Base-by-base conservation (phyloP, 1,140 invertebrate genomes). In the Drosophila bipectinata region DNA sequence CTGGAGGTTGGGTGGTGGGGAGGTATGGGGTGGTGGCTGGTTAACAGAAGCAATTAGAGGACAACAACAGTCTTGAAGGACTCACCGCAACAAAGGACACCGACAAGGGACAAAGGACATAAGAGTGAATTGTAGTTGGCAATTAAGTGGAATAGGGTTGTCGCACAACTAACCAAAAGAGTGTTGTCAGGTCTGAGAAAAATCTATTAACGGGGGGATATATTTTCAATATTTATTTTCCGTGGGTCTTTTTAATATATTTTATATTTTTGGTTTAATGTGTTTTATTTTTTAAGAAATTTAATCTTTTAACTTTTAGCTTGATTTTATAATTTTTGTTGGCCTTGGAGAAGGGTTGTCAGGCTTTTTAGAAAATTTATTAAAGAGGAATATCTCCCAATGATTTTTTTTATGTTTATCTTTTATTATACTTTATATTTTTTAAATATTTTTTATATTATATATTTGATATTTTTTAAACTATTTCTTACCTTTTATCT, bases 11-110 rank as follows among this genome's bases (percentile, higher is more conserved):
- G 10, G 15, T 26, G 61, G 15, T 1, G 0, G 7, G 1, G 18
- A 18, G 18, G 18, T 18, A 18, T 18, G 45, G 55, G 32, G 21
- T 21, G 32, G 21, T 21, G 21, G 21, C 18, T 45, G 21, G 67
- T 32, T 18, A 74, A 34, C 39, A 32, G 32, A 12, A 54, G 53
- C 56, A 64, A 73, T 55, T 77, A 64, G 51, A 47, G 52, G 55
- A 39, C 49, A 54, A 28, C 55, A 61, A 41, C 21, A 24, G 37
- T 54, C 56, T 72, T 61, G 56, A 72, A 72, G 67, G 67, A 48
- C 69, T 72, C 9, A 21, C 21, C 39, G 24, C 56, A 72, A 61
- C 49, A 72, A 72, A 72, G 49, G 48, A 21, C 21, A 21, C 21
- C 21, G 21, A 21, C 21, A 21, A 21, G 21, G 21, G 21, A 21